Conservation (phyloP, 2,113 vertebrate genomes). For the Calidris pugnax region DNA sequence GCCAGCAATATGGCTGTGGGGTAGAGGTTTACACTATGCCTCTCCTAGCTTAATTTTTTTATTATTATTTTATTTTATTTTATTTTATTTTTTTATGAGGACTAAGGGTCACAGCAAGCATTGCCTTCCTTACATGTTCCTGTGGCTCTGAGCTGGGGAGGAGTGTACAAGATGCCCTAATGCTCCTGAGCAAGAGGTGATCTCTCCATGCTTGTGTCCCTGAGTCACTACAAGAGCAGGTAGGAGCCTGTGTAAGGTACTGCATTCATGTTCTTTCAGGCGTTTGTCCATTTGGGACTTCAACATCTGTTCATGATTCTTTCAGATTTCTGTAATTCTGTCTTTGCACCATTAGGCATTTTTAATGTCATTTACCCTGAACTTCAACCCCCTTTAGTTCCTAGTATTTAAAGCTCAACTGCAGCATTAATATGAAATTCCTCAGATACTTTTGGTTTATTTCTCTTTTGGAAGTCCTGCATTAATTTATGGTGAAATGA, state of each 20-base stretch:
- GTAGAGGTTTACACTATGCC: background rate
- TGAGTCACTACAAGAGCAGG: background rate
- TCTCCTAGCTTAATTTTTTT: background rate
- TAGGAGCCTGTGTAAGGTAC: background rate
- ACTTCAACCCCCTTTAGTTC: background rate
- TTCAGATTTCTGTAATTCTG: background rate
- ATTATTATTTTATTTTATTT: too few species aligned
- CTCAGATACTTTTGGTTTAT: background rate
- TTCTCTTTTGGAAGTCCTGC: background rate
- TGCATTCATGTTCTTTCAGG: background rate
- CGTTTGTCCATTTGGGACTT: background rate
- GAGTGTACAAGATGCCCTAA: background rate
- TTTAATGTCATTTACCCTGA: background rate
- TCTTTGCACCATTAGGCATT: background rate
- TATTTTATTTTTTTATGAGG: too few species aligned
- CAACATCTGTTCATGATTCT: background rate
- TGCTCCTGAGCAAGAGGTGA: background rate
- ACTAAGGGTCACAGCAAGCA: background rate
- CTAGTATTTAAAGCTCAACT: background rate
- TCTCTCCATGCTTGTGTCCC: background rate
- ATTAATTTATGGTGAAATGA: background rate
- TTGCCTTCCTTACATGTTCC: background rate
- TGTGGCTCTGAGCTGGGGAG: background rate
- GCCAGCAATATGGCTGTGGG: background rate
- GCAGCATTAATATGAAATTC: background rate